Conservation (phyloP, 2,888 invertebrate genomes). For the Synergus gifuensis region DNA sequence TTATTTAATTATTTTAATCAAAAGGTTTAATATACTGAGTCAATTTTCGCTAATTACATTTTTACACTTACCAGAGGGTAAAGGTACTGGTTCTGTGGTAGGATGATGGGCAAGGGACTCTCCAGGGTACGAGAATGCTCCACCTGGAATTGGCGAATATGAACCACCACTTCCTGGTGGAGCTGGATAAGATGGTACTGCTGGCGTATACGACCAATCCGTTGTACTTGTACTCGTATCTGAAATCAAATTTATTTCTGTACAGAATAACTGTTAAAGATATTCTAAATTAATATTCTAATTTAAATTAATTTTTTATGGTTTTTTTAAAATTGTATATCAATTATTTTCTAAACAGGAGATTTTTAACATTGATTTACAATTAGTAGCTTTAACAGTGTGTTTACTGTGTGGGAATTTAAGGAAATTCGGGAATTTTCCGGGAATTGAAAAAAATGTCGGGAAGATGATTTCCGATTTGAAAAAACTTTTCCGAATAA, state of each 20-base stretch:
- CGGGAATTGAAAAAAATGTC: too few species aligned
- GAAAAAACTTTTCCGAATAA: too few species aligned
- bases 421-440: too few species aligned
- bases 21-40: background rate
- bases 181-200: slow-evolving; percentile 72
- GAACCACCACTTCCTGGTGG: slow-evolving; percentile 73
- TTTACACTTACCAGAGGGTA: slow-evolving; percentile 69
- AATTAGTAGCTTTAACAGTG: too few species aligned
- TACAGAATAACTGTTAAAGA: background rate
- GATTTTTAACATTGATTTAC: too few species aligned
- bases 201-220: slow-evolving; percentile 72
- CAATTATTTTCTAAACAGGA: too few species aligned
- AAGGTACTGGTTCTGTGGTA: slow-evolving; percentile 75
- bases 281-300: too few species aligned
- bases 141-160: slow-evolving; percentile 75
- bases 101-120: slow-evolving; percentile 75
- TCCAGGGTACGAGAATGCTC: slow-evolving; percentile 76
- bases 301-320: too few species aligned
- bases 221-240: slow-evolving; percentile 69
- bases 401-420: too few species aligned
- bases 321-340: too few species aligned
- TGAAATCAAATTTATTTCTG: slow-evolving; percentile 55
- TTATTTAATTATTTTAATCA: background rate
- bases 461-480: too few species aligned
- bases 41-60: background rate